phyloP scores from a whole-genome alignment of 2,888 invertebrate species.

The Netelia melanura region DNA sequence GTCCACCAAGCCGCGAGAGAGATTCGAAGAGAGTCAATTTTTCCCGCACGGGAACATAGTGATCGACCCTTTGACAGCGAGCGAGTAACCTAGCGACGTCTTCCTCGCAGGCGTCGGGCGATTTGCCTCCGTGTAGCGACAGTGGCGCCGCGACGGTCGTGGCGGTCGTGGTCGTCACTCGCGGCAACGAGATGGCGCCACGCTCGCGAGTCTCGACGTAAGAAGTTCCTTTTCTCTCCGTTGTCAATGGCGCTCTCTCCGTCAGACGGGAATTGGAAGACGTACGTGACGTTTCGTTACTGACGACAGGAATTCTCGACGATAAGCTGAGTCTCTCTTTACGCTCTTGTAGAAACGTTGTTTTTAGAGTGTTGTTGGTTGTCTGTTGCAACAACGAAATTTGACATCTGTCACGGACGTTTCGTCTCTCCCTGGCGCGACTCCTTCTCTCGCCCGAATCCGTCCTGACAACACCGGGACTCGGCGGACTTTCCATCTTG shows the following conservation, averaged over 20 bases:
- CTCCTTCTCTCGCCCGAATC: slow-evolving; percentile 80
- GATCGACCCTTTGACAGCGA: slow-evolving; percentile 87
- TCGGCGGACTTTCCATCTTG: slow-evolving; percentile 52
- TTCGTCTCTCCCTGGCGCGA: slow-evolving; percentile 80
- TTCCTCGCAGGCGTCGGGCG: slow-evolving; percentile 78
- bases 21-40: slow-evolving; percentile 90
- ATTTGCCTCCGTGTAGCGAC: slow-evolving; percentile 66
- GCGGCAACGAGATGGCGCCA: slow-evolving; percentile 54
- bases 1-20: slow-evolving; percentile 87
- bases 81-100: slow-evolving; percentile 86
- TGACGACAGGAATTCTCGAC: slow-evolving; percentile 75
- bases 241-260: slow-evolving; percentile 1
- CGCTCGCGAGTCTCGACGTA: slow-evolving; percentile 42
- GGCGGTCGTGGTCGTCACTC: slow-evolving; percentile 31
- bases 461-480: slow-evolving; percentile 73
- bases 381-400: slow-evolving; percentile 42
- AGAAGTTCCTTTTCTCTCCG: slow-evolving; percentile 19
- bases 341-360: slow-evolving; percentile 72
- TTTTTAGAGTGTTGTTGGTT: slow-evolving; percentile 26
- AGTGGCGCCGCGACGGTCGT: slow-evolving; percentile 66
- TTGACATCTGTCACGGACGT: slow-evolving; percentile 75
- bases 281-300: slow-evolving; percentile 47
- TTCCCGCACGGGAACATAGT: slow-evolving; percentile 90
- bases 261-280: slow-evolving; percentile 23
- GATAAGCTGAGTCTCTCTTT: slow-evolving; percentile 72